Evolutionary conservation across 2,888 invertebrate species (phyloP), one percentile per base, ranked within the genome.

Genomic region (Crocallis elinguaria): DNA sequence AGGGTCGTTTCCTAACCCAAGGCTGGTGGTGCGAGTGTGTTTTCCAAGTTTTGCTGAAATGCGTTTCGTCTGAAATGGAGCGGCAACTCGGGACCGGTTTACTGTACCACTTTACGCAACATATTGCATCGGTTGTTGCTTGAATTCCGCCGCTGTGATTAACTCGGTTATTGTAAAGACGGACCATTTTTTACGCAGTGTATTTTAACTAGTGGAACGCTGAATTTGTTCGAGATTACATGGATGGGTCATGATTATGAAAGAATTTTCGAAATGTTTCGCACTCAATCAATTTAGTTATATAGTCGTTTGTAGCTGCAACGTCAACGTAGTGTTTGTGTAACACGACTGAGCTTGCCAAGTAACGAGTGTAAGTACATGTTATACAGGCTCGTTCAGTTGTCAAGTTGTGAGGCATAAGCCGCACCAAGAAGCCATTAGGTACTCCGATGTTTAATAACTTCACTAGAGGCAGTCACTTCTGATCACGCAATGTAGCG

Each of bases 71-170:
- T 81, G 82, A 86, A 88, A 86, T 86, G 79, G 88, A 87, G 84
- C 87, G 87, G 79, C 70, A 82, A 81, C 69, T 63, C 59, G 69
- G 72, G 77, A 82, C 87, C 80, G 80, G 86, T 85, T 83, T 36
- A 62, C 72, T 75, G 75, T 75, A 69, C 75, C 65, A 74, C 68
- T 86, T 88, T 89, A 82, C 86, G 88, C 87, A 90, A 90, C 77
- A 66, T 62, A 67, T 72, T 81, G 87, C 87, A 88, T 86, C 81
- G 77, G 73, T 49, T 74, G 79, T 81, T 75, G 77, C 78, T 76
- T 82, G 81, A 76, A 86, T 86, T 84, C 81, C 84, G 73, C 69
- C 65, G 73, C 70, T 71, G 71, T 83, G 75, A 82, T 82, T 85
- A 86, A 86, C 77, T 77, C 80, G 79, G 78, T 82, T 84, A 84